phyloP scores from a whole-genome alignment of 2,113 vertebrate species.

The Ictalurus furcatus region DNA sequence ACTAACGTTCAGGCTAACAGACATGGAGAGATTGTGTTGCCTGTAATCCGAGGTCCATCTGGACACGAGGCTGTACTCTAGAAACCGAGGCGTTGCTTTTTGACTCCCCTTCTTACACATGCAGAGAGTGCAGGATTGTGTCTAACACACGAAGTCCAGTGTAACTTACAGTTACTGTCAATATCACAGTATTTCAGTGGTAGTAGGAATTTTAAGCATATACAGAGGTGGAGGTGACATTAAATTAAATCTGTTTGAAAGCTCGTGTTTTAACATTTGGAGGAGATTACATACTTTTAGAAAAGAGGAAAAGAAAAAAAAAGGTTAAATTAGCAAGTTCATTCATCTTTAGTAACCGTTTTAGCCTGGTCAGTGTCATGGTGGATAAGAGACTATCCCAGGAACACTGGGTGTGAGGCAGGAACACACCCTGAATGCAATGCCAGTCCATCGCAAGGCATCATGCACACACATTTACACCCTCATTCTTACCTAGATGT shows the following conservation, averaged over 20 bases:
- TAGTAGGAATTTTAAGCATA: background rate
- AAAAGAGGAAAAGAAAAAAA: background rate
- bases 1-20: conserved; percentile 53
- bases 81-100: background rate
- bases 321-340: background rate
- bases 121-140: background rate
- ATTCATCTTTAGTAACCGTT: background rate
- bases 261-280: background rate
- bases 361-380: background rate
- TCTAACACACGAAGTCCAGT: background rate
- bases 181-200: background rate
- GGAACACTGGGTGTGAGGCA: background rate
- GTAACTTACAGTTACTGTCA: background rate
- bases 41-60: conserved; percentile 63
- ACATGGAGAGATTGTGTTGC: conserved; percentile 55
- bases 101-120: background rate
- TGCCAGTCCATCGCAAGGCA: background rate
- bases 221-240: too few relatives aligned
- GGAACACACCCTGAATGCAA: background rate
- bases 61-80: conserved; percentile 18
- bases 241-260: background rate
- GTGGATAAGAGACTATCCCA: background rate
- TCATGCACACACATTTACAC: background rate
- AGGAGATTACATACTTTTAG: background rate
- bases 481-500: background rate